These are phyloP conservation scores for Orycteropus afer DNA, from an alignment of 2,113 vertebrate genomes.

Conservation along the genomic window DNA sequence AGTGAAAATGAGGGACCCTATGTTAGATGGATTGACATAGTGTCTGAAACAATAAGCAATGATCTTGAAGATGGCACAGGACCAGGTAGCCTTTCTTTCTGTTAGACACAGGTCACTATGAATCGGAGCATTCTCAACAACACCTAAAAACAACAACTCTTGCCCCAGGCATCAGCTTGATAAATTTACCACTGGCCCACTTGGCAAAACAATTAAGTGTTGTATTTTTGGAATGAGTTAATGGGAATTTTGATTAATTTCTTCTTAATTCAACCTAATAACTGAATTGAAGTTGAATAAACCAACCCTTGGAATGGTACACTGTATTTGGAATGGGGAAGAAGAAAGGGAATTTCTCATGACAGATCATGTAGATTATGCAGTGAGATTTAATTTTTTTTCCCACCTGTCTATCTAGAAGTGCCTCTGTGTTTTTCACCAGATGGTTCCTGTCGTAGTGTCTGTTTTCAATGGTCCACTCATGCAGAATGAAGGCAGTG, in stretches of 20 bases:
- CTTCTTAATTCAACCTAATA: not conserved
- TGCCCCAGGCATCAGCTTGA: fast-evolving
- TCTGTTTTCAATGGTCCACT: not conserved
- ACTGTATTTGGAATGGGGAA: fast-evolving
- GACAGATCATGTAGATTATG: fast-evolving
- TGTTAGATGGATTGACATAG: not conserved
- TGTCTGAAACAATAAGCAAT: not conserved
- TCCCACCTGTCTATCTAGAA: not conserved
- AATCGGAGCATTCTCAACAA: not conserved
- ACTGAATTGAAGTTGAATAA: not conserved
- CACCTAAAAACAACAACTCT: not conserved
- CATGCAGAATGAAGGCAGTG: not conserved
- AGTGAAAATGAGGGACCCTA: not conserved
- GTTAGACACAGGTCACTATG: not conserved
- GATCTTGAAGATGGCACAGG: not conserved
- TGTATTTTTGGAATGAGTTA: fast-evolving
- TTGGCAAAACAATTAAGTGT: fast-evolving
- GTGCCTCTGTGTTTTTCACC: fast-evolving
- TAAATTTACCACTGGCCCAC: not conserved
- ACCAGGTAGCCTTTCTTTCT: not conserved
- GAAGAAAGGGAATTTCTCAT: too few relatives aligned
- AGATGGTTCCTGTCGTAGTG: fast-evolving
- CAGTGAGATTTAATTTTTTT: not conserved
- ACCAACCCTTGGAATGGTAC: not conserved
- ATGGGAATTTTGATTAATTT: not conserved